Base-by-base conservation (phyloP, 1,140 invertebrate species). In the Aporrectodea caliginosa region DNA sequence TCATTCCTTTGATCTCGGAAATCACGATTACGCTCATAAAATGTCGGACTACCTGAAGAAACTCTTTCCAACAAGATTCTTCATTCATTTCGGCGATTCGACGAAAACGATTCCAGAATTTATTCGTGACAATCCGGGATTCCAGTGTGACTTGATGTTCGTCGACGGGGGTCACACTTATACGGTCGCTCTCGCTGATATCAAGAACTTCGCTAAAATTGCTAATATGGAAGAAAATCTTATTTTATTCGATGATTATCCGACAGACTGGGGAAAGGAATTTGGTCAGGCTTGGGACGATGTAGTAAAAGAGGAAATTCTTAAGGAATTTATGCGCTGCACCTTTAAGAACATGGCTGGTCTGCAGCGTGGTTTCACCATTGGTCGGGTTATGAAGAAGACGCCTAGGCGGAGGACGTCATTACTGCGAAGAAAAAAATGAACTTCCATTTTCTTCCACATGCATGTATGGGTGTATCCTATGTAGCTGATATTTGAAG, bases 151-250 rank as follows among this genome's bases (percentile, higher is more conserved):
- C 43, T n/a, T 81, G n/a, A 58, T 81, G 0, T 58, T 81, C 35
- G 69, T 81, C 33, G 80, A 81, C 69, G 80, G 80, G 6, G 80
- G 76, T 16, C 80, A 81, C 72, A 78, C 33, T 1, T 74, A 73
- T 69, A 14, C 33, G 1, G 43, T 78, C 27, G 76, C 76, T 34
- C n/a, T 31, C 2, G 75, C 69, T 1, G 79, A 80, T 69, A 31
- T 80, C 22, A 29, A 12, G n/a, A 80, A 72, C 31, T 73, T 80
- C 33, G 33, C 68, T 16, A 73, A n/a, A 27, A 30, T 78, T 14
- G 75, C 79, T 14, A 78, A 78, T 71, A 12, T 72, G 70, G 32
- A 35, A 73, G 27, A 73, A 12, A 71, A 80, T 30, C 0, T 80
- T 1, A 43, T 80, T 69, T 43, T 80, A 6, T 73, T 80, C 2